Evolutionary conservation across 2,888 invertebrate genomes (phyloP), one percentile per base, ranked within the genome.

Genomic region (Zygogramma bicolorata): DNA sequence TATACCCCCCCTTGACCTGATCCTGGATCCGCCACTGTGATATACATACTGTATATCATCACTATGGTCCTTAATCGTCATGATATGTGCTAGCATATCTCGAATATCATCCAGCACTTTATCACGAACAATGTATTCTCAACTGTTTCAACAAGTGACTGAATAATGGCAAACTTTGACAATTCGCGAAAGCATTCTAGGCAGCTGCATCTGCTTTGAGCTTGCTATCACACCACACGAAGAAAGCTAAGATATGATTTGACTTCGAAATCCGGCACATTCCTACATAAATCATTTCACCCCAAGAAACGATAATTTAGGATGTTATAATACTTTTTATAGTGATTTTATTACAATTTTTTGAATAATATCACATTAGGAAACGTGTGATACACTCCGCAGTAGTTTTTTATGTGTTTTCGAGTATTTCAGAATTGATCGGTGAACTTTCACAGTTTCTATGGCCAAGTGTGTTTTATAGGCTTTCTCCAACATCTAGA

Each of bases 401-500:
- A 46, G 65, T 72, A 68, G 69, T 66, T 66, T 72, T 72, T 69
- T 70, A 70, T 70, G 27, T 73, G 73, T 73, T 66, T 68, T 61
- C 65, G 67, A 70, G 67, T 70, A 69, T 74, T 74, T 61, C 29
- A 61, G 68, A 65, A 63, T 58, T 69, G 59, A 69, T 65, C 65
- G 63, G 49, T 42, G 58, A 69, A 69, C 63, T 69, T 69, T 69
- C 63, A 63, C 69, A 59, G 69, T 69, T 69, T 69, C 69, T 63
- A 42, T 58, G 58, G 58, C 71, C 77, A 75, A 76, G 77, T 76
- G 77, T 77, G 75, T 77, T 77, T 77, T 77, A 77, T 76, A 63
- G 75, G 73, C 70, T 66, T 74, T 71, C 73, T 75, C 69, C 61
- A 59, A 67, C 70, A 67, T 73, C 61, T 59, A 67, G 58, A 70